phyloP scores from a whole-genome alignment of 2,113 vertebrate species.

The Myotis davidii region DNA sequence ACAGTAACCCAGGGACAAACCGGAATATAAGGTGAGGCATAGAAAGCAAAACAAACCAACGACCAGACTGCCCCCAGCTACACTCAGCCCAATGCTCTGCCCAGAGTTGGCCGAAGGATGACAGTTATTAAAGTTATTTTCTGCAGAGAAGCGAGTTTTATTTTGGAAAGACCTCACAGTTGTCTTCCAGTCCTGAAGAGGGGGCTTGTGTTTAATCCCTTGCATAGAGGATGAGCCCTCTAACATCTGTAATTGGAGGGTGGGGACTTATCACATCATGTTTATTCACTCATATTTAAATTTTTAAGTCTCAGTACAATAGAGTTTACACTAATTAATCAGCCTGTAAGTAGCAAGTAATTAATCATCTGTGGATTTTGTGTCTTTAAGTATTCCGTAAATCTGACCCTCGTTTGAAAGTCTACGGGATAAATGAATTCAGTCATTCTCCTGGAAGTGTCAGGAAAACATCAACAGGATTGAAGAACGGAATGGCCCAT shows the following conservation, averaged over 20 bases:
- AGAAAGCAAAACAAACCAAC: not conserved
- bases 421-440: not conserved
- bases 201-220: not conserved
- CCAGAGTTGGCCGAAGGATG: not conserved
- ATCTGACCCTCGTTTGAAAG: not conserved
- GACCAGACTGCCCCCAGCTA: not conserved
- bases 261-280: not conserved
- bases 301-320: not conserved
- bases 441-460: not conserved
- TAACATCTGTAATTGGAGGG: not conserved
- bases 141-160: not conserved
- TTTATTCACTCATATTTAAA: not conserved
- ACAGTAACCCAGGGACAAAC: not conserved
- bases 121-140: no score
- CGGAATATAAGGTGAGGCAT: no score
- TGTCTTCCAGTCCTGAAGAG: not conserved
- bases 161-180: not conserved
- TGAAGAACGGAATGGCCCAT: not conserved
- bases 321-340: not conserved
- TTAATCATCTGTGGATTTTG: not conserved
- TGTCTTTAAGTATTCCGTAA: not conserved
- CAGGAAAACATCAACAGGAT: not conserved
- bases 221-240: not conserved
- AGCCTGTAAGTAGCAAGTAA: not conserved
- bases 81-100: not conserved